Percentiles rank a stretch among this genome's conserved stretches.
phyloP scores from a whole-genome alignment of 2,888 invertebrate genomes.

The Phania funesta region DNA sequence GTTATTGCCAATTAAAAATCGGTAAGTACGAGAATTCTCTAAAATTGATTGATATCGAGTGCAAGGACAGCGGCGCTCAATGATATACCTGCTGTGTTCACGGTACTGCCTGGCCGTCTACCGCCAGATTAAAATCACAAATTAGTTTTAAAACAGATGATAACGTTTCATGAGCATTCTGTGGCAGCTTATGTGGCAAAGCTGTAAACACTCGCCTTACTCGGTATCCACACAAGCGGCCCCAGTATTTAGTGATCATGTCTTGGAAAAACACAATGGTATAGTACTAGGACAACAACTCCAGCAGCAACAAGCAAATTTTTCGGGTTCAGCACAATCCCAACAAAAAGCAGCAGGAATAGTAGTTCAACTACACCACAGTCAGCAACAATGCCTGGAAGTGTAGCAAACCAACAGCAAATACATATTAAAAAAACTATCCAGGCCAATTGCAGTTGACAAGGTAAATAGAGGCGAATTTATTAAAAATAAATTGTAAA shows the following conservation, averaged over 20 bases:
- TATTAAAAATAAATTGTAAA: constrained; percentile 21
- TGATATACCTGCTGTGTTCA: constrained; percentile 74
- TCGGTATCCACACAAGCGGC: constrained; percentile 74
- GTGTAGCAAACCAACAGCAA: constrained; percentile 71
- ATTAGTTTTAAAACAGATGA: constrained; percentile 71
- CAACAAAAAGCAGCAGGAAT: constrained; percentile 68
- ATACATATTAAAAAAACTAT: constrained; percentile 79
- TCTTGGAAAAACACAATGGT: constrained; percentile 55
- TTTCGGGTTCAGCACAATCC: constrained; percentile 69
- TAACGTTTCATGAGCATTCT: constrained; percentile 59
- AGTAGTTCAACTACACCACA: constrained; percentile 59
- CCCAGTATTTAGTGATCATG: constrained; percentile 73
- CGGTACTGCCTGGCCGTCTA: constrained; percentile 79
- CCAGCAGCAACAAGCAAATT: constrained; percentile 65
- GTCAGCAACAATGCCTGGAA: constrained; percentile 57
- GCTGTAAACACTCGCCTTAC: constrained; percentile 64
- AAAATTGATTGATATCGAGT: constrained; percentile 73
- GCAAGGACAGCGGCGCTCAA: constrained; percentile 69
- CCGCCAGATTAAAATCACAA: constrained; percentile 78
- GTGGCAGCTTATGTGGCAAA: constrained; percentile 42
- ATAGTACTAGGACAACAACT: constrained; percentile 46
- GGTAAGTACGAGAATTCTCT: constrained; percentile 68
- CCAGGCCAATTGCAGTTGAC: constrained; percentile 87
- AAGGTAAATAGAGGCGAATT: constrained; percentile 82
- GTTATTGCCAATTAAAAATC: neutral